Evolutionary conservation across 2,888 invertebrate species (phyloP).

Genomic region (Plagodis dolabraria): DNA sequence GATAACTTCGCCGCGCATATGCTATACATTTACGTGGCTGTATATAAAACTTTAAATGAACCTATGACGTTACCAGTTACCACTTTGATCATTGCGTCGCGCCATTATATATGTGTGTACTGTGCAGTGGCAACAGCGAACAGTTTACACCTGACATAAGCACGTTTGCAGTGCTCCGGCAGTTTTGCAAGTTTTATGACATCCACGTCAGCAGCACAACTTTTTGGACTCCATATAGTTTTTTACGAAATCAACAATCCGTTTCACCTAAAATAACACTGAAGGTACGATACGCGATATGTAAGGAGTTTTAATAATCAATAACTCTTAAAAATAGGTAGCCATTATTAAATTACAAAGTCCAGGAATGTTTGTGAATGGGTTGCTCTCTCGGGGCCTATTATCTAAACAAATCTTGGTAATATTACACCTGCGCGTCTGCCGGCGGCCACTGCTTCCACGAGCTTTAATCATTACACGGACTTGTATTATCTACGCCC

Average conservation of each 20-base stretch:
- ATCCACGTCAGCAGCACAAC: conserved; percentile 39
- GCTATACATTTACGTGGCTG: conserved; percentile 2
- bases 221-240: conserved; percentile 29
- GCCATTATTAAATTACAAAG: conserved; percentile 5
- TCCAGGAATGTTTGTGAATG: conserved; percentile 40
- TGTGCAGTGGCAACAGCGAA: conserved; percentile 39
- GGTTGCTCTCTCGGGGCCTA: conserved; percentile 43
- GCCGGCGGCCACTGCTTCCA: conserved; percentile 28
- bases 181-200: conserved; percentile 49
- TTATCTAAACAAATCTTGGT: conserved; percentile 46
- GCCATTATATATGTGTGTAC: too few relatives aligned
- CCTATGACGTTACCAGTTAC: too few relatives aligned
- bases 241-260: conserved; percentile 16
- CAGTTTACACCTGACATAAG: conserved; percentile 36
- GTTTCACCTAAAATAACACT: too few relatives aligned
- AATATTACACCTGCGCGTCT: conserved; percentile 28
- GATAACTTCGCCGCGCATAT: conserved; percentile 1
- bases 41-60: conserved; percentile 15
- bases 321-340: too few relatives aligned
- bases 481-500: conserved; percentile 49
- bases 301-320: too few relatives aligned
- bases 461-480: conserved; percentile 48
- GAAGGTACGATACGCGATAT: too few relatives aligned
- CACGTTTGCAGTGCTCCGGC: conserved; percentile 28
- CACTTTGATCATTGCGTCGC: conserved; percentile 25